Percentiles rank a stretch among this genome's conserved stretches.
phyloP scores from a whole-genome alignment of 2,797 vertebrate species.

The Kryptopterus vitreolus region DNA sequence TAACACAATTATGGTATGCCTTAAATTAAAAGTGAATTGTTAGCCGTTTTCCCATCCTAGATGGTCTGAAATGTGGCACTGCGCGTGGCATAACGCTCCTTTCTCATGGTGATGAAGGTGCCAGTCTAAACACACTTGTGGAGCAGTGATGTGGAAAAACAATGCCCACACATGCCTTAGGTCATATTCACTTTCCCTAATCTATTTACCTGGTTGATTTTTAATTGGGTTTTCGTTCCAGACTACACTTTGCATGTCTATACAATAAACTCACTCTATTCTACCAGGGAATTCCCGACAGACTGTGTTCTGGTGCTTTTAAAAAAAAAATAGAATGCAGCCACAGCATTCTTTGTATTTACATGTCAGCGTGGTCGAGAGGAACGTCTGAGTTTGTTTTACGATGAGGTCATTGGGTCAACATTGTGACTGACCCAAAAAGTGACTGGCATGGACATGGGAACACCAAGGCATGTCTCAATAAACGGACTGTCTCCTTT shows the following conservation, averaged over 20 bases:
- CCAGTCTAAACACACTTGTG: slow-evolving; percentile 9
- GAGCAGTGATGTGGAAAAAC: not conserved
- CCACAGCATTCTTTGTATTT: slow-evolving; percentile 60
- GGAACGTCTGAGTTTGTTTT: slow-evolving; percentile 49
- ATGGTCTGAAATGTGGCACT: slow-evolving; percentile 12
- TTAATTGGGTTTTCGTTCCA: slow-evolving; percentile 36
- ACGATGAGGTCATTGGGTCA: slow-evolving; percentile 34
- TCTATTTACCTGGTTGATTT: slow-evolving; percentile 25
- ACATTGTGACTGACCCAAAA: not conserved
- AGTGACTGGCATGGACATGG: slow-evolving; percentile 21
- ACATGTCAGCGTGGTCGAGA: slow-evolving; percentile 64
- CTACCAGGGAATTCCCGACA: slow-evolving; percentile 20
- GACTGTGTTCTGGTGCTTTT: slow-evolving; percentile 18
- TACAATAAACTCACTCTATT: not conserved
- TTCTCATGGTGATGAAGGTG: not conserved
- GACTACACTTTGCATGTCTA: not conserved
- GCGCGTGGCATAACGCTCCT: not conserved
- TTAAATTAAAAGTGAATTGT: not conserved
- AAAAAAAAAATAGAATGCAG: slow-evolving; percentile 34
- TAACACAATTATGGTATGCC: not conserved
- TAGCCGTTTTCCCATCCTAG: not conserved
- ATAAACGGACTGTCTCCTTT: slow-evolving; percentile 27
- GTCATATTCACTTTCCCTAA: slow-evolving; percentile 17
- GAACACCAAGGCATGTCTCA: slow-evolving; percentile 34
- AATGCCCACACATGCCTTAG: slow-evolving; percentile 3